Evolutionary conservation across 2,113 vertebrate species (phyloP), one percentile per base, ranked within the genome.

Genomic region (Otolemur garnettii): DNA sequence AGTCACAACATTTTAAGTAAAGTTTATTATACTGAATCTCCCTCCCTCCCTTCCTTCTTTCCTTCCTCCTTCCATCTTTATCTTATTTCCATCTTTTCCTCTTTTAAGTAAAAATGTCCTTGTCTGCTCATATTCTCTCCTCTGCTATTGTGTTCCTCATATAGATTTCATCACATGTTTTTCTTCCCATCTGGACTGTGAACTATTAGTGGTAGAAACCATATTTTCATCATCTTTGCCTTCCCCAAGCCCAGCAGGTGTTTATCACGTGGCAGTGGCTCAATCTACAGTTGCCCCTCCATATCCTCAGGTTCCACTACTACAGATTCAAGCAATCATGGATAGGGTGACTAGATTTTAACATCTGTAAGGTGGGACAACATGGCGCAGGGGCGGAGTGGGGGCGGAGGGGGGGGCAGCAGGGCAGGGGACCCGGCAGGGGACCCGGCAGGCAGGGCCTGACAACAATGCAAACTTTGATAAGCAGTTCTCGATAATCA

Each of bases 1-100:
- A 85, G 53, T 86, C 90, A 72, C 6, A 86, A n/a, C 57, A 79
- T 72, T 92, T n/a, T 42, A 42, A 91, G 19, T 59, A 60, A 90
- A 92, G 26, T 69, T 85, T 81, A 53, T 89, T 89, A 9, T 72
- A 50, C 21, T 82, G 22, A 50, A 53, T 28, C 5, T 62, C 8
- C 66, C 42, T 21, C n/a, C 30, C 21, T 60, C 5, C 6, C 9
- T 13, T 7, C 3, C 5, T 4, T 33, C 7, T 18, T 22, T 68
- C 13, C 30, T 15, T 74, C 28, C 7, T 11, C 28, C 21, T 26
- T 62, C 3, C 11, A 3, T 91, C 17, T 22, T 28, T 79, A 5
- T 26, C 22, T 66, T 71, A 4, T 19, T 28, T 71, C n/a, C 24
- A 17, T 77, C 6, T 22, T 55, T 55, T 30, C 57, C 28, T 78